phyloP scores from a whole-genome alignment of 2,888 invertebrate species.

The Parnassius orleans region DNA sequence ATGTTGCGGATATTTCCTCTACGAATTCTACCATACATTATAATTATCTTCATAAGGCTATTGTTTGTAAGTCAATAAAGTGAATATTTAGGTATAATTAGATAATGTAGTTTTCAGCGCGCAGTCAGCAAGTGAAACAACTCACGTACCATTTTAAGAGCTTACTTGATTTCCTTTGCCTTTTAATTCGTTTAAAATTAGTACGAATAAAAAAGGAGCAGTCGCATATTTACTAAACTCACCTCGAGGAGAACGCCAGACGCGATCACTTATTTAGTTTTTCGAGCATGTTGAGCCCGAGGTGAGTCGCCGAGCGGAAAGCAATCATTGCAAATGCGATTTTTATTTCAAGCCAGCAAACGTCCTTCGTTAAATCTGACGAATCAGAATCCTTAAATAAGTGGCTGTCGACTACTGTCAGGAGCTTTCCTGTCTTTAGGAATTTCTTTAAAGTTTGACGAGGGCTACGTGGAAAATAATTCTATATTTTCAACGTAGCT shows the following conservation, averaged over 20 bases:
- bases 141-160: conserved; percentile 2
- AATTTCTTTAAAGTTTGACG: conserved; percentile 15
- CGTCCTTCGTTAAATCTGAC: conserved; percentile 46
- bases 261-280: conserved; percentile 22
- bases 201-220: conserved; percentile 2
- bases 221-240: background rate
- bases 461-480: too few relatives aligned
- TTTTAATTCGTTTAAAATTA: conserved; percentile 8
- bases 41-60: too few relatives aligned
- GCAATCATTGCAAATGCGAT: conserved; percentile 66
- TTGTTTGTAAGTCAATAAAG: too few relatives aligned
- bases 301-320: conserved; percentile 41
- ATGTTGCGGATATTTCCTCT: too few relatives aligned
- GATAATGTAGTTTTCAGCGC: too few relatives aligned
- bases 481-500: too few relatives aligned
- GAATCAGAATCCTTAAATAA: conserved; percentile 31
- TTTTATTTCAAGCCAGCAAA: conserved; percentile 56
- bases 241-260: conserved; percentile 7
- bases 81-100: too few relatives aligned
- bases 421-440: conserved; percentile 14
- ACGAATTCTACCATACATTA: too few relatives aligned
- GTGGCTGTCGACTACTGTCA: conserved; percentile 4
- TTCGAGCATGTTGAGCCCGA: conserved; percentile 28
- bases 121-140: background rate
- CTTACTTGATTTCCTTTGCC: conserved; percentile 5